Evolutionary conservation across 2,888 invertebrate species (phyloP).

Genomic region (Diachrysia chrysitis): DNA sequence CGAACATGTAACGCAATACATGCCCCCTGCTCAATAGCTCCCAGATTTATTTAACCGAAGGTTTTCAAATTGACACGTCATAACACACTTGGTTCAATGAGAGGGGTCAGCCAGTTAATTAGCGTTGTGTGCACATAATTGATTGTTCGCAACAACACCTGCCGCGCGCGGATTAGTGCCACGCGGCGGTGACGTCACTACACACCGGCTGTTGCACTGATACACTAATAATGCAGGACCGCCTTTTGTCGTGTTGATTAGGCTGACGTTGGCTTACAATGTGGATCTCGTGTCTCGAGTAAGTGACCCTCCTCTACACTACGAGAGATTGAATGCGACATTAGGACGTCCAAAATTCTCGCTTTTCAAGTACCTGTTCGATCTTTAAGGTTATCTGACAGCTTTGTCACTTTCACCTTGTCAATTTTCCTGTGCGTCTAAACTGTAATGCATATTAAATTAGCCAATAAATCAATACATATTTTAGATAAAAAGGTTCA

Average conservation of each 20-base stretch:
- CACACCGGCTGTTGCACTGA: background rate
- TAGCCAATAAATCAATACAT: no score
- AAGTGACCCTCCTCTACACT: background rate
- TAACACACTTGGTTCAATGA: background rate
- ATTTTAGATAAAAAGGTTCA: no score
- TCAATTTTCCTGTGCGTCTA: no score
- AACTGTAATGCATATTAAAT: no score
- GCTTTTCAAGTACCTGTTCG: no score
- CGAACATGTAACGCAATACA: no score
- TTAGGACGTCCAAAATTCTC: no score
- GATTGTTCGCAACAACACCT: constrained; percentile 1
- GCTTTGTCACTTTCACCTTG: no score
- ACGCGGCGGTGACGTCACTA: background rate
- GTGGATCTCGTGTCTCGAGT: background rate
- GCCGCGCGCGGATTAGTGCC: background rate
- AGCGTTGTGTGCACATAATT: constrained; percentile 1
- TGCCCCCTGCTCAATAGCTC: background rate
- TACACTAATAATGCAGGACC: background rate
- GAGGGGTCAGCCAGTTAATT: constrained; percentile 1
- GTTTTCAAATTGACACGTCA: background rate
- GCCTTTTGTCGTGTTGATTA: background rate
- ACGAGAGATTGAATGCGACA: no score
- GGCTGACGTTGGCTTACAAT: background rate
- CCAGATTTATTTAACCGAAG: background rate
- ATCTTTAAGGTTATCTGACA: no score